Conservation (phyloP, 1,140 invertebrate genomes). For the Scaptodrosophila lebanonensis region DNA sequence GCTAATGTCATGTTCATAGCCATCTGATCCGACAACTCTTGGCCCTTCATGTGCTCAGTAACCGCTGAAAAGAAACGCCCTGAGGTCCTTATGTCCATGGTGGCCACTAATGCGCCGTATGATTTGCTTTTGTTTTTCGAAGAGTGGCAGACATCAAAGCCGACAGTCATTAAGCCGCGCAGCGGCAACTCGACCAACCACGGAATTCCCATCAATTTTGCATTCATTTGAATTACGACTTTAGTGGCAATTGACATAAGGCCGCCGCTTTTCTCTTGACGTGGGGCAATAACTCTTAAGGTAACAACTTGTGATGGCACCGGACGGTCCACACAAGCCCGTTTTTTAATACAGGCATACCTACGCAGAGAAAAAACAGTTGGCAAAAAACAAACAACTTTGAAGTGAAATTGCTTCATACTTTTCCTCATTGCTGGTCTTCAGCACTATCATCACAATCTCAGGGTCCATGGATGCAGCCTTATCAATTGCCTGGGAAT, state of each 20-base stretch:
- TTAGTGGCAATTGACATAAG: conserved; percentile 90
- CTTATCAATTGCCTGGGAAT: conserved; percentile 80
- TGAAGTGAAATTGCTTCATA: conserved; percentile 9
- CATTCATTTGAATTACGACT: conserved; percentile 90
- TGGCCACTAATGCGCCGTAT: conserved; percentile 87
- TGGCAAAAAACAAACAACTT: background rate
- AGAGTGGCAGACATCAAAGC: conserved; percentile 93
- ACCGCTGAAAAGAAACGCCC: conserved; percentile 47
- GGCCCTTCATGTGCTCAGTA: conserved; percentile 82
- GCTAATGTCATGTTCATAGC: conserved; percentile 81
- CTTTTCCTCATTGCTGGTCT: conserved; percentile 80
- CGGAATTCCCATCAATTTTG: conserved; percentile 91
- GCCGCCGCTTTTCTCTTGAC: conserved; percentile 70
- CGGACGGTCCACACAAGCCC: conserved; percentile 86
- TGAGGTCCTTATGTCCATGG: conserved; percentile 80
- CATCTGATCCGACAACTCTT: conserved; percentile 85
- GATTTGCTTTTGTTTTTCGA: conserved; percentile 80
- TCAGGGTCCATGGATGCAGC: conserved; percentile 79
- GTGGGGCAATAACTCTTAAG: conserved; percentile 79
- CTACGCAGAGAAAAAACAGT: conserved; percentile 16
- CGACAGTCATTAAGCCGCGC: conserved; percentile 86
- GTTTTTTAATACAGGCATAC: conserved; percentile 91
- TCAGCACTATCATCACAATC: conserved; percentile 83
- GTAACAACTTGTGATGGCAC: conserved; percentile 87
- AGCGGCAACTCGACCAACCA: conserved; percentile 87